Evolutionary conservation across 2,113 vertebrate species (phyloP).

Genomic region (Tympanuchus pallidicinctus): DNA sequence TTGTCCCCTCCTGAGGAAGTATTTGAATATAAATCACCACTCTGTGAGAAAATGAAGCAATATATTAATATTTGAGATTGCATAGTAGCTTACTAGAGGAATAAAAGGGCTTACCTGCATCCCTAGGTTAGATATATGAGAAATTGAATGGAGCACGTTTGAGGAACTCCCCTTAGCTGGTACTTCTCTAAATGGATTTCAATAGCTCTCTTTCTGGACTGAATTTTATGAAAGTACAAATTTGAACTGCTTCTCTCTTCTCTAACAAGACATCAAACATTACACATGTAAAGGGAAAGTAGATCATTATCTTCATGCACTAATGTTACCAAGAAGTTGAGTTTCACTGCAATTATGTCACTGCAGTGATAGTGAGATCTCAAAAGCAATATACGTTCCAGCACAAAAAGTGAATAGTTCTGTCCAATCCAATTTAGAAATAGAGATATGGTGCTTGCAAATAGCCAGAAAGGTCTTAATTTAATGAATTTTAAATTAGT

Average conservation of each 20-base stretch:
- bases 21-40: not conserved
- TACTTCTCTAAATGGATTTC: not conserved
- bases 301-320: not conserved
- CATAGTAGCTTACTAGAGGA: not conserved
- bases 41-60: not conserved
- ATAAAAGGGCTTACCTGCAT: not conserved
- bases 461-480: not conserved
- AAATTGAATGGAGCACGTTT: not conserved
- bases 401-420: not conserved
- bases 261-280: not conserved
- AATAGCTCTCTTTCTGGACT: accelerated
- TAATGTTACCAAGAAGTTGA: not conserved
- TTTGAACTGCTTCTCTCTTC: not conserved
- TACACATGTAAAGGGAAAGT: not conserved
- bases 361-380: not conserved
- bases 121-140: not conserved
- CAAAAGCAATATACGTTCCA: not conserved
- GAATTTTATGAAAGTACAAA: not conserved
- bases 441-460: not conserved
- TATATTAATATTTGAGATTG: not conserved
- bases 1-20: not conserved
- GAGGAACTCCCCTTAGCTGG: not conserved
- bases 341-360: not conserved
- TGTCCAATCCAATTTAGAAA: not conserved
- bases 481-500: not conserved